Base-by-base conservation (phyloP, 2,888 invertebrate genomes). In the Leucophora obtusa region DNA sequence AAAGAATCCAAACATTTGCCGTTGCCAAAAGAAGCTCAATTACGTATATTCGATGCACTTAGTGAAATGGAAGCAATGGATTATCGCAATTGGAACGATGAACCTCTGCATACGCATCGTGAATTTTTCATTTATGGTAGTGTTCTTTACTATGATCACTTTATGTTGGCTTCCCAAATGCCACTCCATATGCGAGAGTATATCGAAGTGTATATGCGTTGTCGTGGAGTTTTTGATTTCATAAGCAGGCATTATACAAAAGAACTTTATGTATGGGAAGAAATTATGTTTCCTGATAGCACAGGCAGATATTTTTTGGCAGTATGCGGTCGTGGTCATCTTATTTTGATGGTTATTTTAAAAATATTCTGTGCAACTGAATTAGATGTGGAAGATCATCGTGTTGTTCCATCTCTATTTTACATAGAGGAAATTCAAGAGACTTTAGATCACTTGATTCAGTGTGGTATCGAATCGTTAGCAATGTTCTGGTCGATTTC, bases 381-480 rank as follows among this genome's bases (percentile, higher is more conserved):
- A 53, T 78, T 85, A 82, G 84, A 84, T 3, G 84, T 84, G 0
- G 84, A 84, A 43, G 79, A 83, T 1, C 80, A 83, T 1, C 83
- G 82, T 11, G 84, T 88, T 7, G 85, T 87, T 0, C 88, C 88
- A 0, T 87, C 89, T 0, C 56, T 87, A 3, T 95, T 96, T 89
- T 96, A 96, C 85, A 95, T 97, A 0, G 96, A 97, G 90, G 97
- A 97, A 89, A 97, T 95, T 65, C 95, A 96, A 88, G 96, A 96
- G 82, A 97, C 97, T 1, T 89, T 97, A 3, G 93, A 94, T 63
- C 93, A 96, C 83, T 91, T 96, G 0, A 93, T 94, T 84, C 94
- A 95, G 83, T 93, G 96, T 14, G 96, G 96, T 4, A 92, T 96
- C 18, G 92, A 95, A 79, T 93, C 93, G 83, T 91, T 96, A 65